Evolutionary conservation across 2,113 vertebrate genomes (phyloP), one percentile per base, ranked within the genome.

Genomic region (Odontesthes bonariensis): DNA sequence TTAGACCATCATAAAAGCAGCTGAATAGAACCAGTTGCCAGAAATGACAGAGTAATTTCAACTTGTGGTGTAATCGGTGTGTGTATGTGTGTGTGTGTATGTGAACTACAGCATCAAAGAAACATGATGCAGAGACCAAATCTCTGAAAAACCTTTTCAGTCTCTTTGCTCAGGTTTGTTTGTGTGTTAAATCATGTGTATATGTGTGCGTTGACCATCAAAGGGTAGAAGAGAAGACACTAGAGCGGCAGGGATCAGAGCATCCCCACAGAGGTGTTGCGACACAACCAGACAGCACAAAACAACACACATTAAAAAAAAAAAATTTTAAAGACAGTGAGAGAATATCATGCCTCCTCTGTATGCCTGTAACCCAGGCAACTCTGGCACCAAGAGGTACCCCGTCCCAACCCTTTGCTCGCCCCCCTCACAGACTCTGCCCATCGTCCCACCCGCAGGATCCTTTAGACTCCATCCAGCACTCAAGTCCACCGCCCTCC

Each of bases 401-500:
- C 77, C 89, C 77, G 77, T 73, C 90, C 66, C 82, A 79, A 66
- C 71, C 59, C 58, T 42, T 60, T 70, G 66, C 51, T 81, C 74
- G 40, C 76, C 90, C 89, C 56, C 83, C 58, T 82, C 64, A 75
- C 64, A 80, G 40, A 56, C 71, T 62, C 17, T 79, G 60, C 22
- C 23, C 42, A 63, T 32, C 27, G 62, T 56, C 52, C 52, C 63
- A 54, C 68, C 75, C 68, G 11, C 74, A 20, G 75, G 52, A 82
- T 82, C 88, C 87, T 93, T 94, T 94, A 88, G 86, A 90, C 78
- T 87, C 89, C 75, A 92, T 96, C 96, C 96, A 97, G 82, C 93
- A 90, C 78, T 93, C 95, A 91, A 93, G 83, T 94, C 89, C 82
- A 90, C 88, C 93, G 87, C 86, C 82, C 74, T 84, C 88, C 93